Evolutionary conservation across 2,888 invertebrate species (phyloP).

Genomic region (Coleophora flavipennella): DNA sequence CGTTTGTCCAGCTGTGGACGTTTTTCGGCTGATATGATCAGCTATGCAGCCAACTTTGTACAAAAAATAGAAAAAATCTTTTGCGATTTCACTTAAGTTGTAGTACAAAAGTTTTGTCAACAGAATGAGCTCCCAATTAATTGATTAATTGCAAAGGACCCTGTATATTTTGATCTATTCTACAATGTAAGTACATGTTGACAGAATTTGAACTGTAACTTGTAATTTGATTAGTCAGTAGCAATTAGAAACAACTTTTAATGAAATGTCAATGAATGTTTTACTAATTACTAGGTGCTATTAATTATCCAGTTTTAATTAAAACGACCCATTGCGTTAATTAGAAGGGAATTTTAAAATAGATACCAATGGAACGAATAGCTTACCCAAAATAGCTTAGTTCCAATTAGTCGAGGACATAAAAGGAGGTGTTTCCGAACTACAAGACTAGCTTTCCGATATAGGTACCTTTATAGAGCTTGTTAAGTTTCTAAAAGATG

Average conservation of each 20-base stretch:
- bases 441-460: conserved; percentile 16
- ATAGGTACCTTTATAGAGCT: conserved; percentile 8
- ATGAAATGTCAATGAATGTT: conserved; percentile 38
- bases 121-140: too few species aligned
- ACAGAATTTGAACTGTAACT: conserved; percentile 34
- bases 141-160: too few species aligned
- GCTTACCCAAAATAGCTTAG: conserved; percentile 14
- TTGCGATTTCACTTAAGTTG: too few species aligned
- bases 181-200: too few species aligned
- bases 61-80: too few species aligned
- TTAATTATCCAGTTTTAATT: conserved; percentile 34
- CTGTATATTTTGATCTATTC: too few species aligned
- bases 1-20: too few species aligned
- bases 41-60: too few species aligned
- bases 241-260: conserved; percentile 37
- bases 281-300: conserved; percentile 36
- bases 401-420: conserved; percentile 23
- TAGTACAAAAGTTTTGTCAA: too few species aligned
- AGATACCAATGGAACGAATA: conserved; percentile 7
- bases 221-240: conserved; percentile 33
- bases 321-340: conserved; percentile 27
- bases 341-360: conserved; percentile 17
- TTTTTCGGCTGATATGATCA: too few species aligned
- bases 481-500: conserved; percentile 38
- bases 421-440: background rate